Evolutionary conservation across 2,113 vertebrate genomes (phyloP).

Genomic region (Oreochromis niloticus): DNA sequence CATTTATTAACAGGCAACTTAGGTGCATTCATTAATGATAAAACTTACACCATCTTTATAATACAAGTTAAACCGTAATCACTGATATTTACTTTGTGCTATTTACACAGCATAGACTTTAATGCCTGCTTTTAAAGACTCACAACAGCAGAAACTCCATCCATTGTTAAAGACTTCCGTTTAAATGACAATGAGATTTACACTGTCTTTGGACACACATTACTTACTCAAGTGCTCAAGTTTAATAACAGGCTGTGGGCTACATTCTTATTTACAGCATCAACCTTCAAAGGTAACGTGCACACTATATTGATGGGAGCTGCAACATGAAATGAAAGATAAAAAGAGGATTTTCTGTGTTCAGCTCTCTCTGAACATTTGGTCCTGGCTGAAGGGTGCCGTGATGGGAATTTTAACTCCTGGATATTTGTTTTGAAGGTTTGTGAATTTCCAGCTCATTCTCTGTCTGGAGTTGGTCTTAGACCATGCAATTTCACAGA

Average conservation of each 20-base stretch:
- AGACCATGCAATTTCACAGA: slow-evolving; percentile 13
- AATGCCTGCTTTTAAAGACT: neutral
- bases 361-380: neutral
- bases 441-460: neutral
- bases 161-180: neutral
- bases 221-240: neutral
- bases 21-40: neutral
- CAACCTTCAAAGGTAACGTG: neutral
- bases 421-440: slow-evolving; percentile 3
- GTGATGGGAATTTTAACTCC: slow-evolving; percentile 13
- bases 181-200: neutral
- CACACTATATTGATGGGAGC: neutral
- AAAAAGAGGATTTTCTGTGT: neutral
- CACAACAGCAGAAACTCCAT: neutral
- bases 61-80: neutral
- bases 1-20: neutral
- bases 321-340: neutral
- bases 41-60: neutral
- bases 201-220: neutral
- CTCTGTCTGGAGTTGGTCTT: neutral
- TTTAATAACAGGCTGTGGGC: neutral
- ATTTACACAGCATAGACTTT: neutral
- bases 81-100: neutral
- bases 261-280: neutral
- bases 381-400: neutral